Base-by-base conservation (phyloP, 1,140 invertebrate genomes). In the Ganaspis sp. region DNA sequence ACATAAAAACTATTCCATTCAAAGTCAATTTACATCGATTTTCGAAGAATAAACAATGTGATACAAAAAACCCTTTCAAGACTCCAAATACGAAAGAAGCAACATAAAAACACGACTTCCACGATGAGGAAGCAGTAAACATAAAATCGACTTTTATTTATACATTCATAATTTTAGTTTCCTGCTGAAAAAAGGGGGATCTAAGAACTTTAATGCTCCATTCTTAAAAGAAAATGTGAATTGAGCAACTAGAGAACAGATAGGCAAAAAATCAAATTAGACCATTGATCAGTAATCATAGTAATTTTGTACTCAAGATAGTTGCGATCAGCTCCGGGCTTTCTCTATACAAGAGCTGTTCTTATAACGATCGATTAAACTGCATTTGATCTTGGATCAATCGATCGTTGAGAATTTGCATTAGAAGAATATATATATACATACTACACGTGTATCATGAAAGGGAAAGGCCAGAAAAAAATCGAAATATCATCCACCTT, bases 271-370 rank as follows among this genome's bases (percentile, higher is more conserved):
- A 49, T 17, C 12, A 49, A 49, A 49, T 49, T 49, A 49, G 45
- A 49, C 45, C 45, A 49, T n/a, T 49, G 45, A 49, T 49, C 45
- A 49, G 45, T 49, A 49, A 49, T 49, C 45, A 49, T 49, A 49
- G 45, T 49, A 49, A 49, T 49, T 49, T 49, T 49, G 45, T 49
- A 49, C 45, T 49, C 45, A 49, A 49, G 45, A 49, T 49, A 17
- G 45, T 49, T 49, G 45, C 45, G 45, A 49, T 49, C 45, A 49
- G 12, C 45, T 49, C 17, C 45, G n/a, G 45, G 45, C 45, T 49
- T 49, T 49, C 45, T 49, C 4, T 49, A 49, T 49, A 49, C 5
- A 49, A 2, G 17, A n/a, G n/a, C 6, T 49, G 6, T n/a, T 49
- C 15, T 49, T 15, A 38, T 38, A 49, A 4, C 45, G 12, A 49